Evolutionary conservation across 2,888 invertebrate genomes (phyloP), one percentile per base, ranked within the genome.

Genomic region (Microchrysa polita): DNA sequence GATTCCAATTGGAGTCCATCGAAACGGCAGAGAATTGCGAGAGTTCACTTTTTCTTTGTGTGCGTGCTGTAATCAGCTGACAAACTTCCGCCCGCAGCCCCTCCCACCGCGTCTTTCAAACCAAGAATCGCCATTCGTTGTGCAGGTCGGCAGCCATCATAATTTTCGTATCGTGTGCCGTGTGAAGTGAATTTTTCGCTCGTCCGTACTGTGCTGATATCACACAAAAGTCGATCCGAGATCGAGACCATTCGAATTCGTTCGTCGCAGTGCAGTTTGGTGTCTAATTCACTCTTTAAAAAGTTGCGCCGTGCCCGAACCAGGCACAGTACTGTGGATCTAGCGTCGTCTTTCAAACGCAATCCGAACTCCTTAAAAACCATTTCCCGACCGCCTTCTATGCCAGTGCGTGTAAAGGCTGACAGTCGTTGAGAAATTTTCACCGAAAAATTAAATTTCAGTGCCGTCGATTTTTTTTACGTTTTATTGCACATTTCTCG

Each of bases 371-470:
- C 60, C 14, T 61, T 61, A 61, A 34, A 61, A 61, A 40, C 40
- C n/a, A 9, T 61, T 61, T 67, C 27, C 22, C 65, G 65, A 52
- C 52, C 67, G 67, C 67, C 67, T 67, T 67, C 67, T 67, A 67
- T n/a, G 53, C 67, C 67, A 67, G 67, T 67, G 67, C 18, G 67
- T 67, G 52, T 67, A 67, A 67, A 67, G 61, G 61, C 27, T 61
- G 61, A 61, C 61, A 14, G 61, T 61, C 61, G 61, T 40, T 48
- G 48, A 48, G 48, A 48, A 48, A 48, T n/a, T 12, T 48, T 12
- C 16, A n/a, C 48, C 48, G 4, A 2, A 53, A n/a, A 53, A 53
- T 7, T n/a, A 57, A 9, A 57, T 57, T 57, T n/a, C 57, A 57
- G 57, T 57, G 20, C 20, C 57, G 57, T 20, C 57, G 10, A 2